Base-by-base conservation (phyloP, 1,140 invertebrate species). In the Drosophila ironensis region DNA sequence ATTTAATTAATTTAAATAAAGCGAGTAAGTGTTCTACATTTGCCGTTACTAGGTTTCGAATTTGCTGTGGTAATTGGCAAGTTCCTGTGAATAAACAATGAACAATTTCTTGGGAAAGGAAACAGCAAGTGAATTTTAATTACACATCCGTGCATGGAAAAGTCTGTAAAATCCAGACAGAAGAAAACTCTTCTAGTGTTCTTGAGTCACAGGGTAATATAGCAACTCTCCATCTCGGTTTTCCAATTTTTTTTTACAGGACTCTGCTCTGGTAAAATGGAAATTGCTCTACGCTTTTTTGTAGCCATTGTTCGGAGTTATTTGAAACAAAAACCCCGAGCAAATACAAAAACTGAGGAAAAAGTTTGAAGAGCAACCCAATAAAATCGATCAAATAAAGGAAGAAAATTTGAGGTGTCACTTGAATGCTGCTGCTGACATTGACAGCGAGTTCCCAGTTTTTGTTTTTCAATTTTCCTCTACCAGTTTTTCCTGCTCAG, bases 361-460 rank as follows among this genome's bases (percentile, higher is more conserved):
- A 22, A 63, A 48, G 42, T 60, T 60, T 46, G 4, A 4, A 48
- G 41, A 40, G 33, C 8, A 40, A 17, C 56, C 42, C 60, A 63
- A 48, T 63, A 63, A 63, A 63, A 63, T 63, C 56, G 42, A 63
- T 28, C 41, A 48, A 48, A 63, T 63, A 57, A 38, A n/a, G n/a
- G n/a, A 40, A 30, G 33, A 48, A 63, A 48, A 40, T 61, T 30
- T 63, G 56, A 64, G 57, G 60, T 64, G 60, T 40, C 60, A 63
- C 60, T 63, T 48, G 59, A 63, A 61, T 63, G 59, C 59, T 63
- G 59, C 28, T 40, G 24, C 60, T 63, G 60, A 40, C 60, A 48
- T 63, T 64, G 60, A 63, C 60, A 64, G 57, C 44, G 46, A 63
- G 56, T 64, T n/a, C n/a, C n/a, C n/a, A n/a, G n/a, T n/a, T n/a